Percentiles rank a stretch among this genome's conserved stretches.
phyloP scores from a whole-genome alignment of 2,113 vertebrate species.

The Perca flavescens region DNA sequence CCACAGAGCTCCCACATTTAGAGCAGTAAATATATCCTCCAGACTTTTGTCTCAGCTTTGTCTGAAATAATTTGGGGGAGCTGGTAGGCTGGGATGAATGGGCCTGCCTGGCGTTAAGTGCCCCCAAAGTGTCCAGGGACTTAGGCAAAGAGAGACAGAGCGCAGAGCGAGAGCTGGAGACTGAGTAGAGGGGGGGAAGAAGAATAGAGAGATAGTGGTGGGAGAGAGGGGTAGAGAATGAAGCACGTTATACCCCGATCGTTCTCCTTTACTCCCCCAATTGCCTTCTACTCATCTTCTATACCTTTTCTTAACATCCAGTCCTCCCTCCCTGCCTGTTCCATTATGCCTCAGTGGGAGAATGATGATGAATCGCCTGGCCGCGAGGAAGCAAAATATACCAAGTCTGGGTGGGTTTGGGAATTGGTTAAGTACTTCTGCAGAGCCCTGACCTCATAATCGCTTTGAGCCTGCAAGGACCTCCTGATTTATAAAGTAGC shows the following conservation, averaged over 20 bases:
- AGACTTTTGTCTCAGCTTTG: slow-evolving; percentile 83
- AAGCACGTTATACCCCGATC: slow-evolving; percentile 43
- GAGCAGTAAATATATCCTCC: slow-evolving; percentile 73
- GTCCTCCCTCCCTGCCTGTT: slow-evolving; percentile 85
- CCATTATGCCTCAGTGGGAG: slow-evolving; percentile 87
- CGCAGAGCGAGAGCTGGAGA: slow-evolving; percentile 22
- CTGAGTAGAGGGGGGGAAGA: slow-evolving; percentile 6
- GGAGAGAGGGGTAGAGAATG: slow-evolving; percentile 34
- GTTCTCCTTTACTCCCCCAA: slow-evolving; percentile 32
- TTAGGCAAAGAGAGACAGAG: slow-evolving; percentile 64
- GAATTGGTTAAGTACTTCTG: slow-evolving; percentile 97
- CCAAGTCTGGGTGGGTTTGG: slow-evolving; percentile 88
- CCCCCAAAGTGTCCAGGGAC: slow-evolving; percentile 77
- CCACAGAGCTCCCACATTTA: slow-evolving; percentile 19
- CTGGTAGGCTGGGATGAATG: slow-evolving; percentile 75
- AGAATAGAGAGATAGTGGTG: slow-evolving; percentile 39
- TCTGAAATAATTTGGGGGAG: slow-evolving; percentile 83
- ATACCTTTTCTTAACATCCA: slow-evolving; percentile 71
- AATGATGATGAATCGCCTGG: slow-evolving; percentile 95
- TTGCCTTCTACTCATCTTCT: slow-evolving; percentile 50
- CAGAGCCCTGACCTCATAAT: slow-evolving; percentile 89
- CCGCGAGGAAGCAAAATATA: slow-evolving; percentile 87
- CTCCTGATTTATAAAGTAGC: slow-evolving; percentile 96
- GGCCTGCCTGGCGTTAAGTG: slow-evolving; percentile 80
- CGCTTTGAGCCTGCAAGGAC: slow-evolving; percentile 88